Evolutionary conservation across 2,113 vertebrate species (phyloP), one percentile per base, ranked within the genome.

Genomic region (Chrysochloris asiatica): DNA sequence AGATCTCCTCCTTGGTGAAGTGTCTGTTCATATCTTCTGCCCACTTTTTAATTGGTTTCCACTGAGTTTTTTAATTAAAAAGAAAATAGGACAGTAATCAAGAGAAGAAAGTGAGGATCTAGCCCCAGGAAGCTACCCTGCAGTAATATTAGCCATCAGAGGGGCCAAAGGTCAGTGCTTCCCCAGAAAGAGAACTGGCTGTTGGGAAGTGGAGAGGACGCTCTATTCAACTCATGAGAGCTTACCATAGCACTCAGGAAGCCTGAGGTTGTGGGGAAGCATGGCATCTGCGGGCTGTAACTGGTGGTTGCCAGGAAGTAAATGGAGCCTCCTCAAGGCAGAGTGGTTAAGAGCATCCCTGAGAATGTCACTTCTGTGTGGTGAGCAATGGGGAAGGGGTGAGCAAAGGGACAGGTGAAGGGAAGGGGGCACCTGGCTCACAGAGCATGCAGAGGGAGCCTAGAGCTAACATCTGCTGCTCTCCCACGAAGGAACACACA

Each of bases 31-130:
- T n/a, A n/a, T n/a, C n/a, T n/a, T n/a, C n/a, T n/a, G n/a, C n/a
- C n/a, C n/a, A n/a, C n/a, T n/a, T n/a, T n/a, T n/a, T n/a, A n/a
- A n/a, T n/a, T n/a, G n/a, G n/a, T n/a, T n/a, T n/a, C n/a, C n/a
- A n/a, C n/a, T n/a, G n/a, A n/a, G n/a, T n/a, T n/a, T n/a, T n/a
- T n/a, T n/a, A n/a, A n/a, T n/a, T n/a, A 93, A 93, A 94, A 94
- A 93, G 54, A 92, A 92, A 83, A 86, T 61, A 84, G 84, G 48
- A 36, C 72, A 67, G 38, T 43, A 59, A 71, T 93, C 72, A 91
- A 80, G 77, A 91, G 92, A 95, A 95, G 89, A 89, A 95, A 95
- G 94, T 26, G 17, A 93, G 69, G 48, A n/a, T 33, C 89, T 86
- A 56, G 33, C 84, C 72, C 50, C 47, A 11, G 43, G 89, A 92